A percentile compares a stretch with the other conserved stretches of the same genome.
Evolutionary conservation across 2,113 vertebrate genomes (phyloP).

Genomic region (Myxocyprinus asiaticus): DNA sequence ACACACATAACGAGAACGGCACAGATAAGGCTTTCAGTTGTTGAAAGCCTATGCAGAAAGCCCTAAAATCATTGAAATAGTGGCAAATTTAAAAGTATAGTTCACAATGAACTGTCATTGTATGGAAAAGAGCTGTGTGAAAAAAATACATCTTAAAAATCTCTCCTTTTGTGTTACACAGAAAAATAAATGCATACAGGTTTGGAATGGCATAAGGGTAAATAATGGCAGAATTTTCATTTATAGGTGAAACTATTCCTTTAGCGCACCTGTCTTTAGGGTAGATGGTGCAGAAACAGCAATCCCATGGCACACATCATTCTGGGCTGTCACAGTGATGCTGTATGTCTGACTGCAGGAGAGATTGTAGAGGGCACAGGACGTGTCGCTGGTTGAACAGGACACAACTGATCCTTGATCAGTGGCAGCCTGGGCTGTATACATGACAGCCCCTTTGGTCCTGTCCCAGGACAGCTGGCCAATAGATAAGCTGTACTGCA

Average conservation of each 20-base stretch:
- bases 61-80: neutral
- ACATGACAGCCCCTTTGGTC: conserved; percentile 60
- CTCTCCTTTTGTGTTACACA: too few species aligned
- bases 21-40: neutral
- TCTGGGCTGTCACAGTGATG: conserved; percentile 67
- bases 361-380: conserved; percentile 65
- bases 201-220: too few species aligned
- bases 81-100: neutral
- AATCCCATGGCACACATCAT: conserved; percentile 56
- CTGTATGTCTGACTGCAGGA: conserved; percentile 71
- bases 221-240: too few species aligned
- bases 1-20: neutral
- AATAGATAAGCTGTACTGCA: conserved; percentile 60
- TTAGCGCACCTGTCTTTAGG: conserved; percentile 70
- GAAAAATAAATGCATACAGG: too few species aligned
- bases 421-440: conserved; percentile 62
- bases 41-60: too few species aligned
- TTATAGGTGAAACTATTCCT: neutral
- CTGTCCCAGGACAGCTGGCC: conserved; percentile 70
- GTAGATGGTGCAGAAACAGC: conserved; percentile 47
- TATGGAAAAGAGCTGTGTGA: too few species aligned
- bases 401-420: conserved; percentile 58
- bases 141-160: too few species aligned
- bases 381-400: conserved; percentile 66
- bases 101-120: too few species aligned